A percentile compares a stretch with the other conserved stretches of the same genome.
Conservation (phyloP, 2,888 invertebrate species). For the Pristionchus arcanus region DNA sequence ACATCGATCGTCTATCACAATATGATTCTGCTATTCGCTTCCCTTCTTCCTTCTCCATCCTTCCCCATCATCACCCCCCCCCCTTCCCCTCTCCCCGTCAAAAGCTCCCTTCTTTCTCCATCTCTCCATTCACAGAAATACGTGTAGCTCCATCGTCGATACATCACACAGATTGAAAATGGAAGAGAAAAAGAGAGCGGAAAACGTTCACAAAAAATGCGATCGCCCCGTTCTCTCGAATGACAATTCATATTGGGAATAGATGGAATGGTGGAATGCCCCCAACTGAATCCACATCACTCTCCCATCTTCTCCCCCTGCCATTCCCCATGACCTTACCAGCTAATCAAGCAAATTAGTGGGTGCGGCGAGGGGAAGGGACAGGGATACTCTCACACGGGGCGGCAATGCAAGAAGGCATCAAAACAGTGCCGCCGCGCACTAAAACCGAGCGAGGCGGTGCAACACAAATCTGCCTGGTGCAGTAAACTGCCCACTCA, state of each 20-base stretch:
- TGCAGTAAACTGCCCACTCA: constrained; percentile 12
- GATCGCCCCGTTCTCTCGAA: neutral
- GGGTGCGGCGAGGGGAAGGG: neutral
- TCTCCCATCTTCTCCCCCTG: neutral
- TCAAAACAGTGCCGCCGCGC: constrained; percentile 17
- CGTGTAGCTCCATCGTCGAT: neutral
- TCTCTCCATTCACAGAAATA: constrained; percentile 45
- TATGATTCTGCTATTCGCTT: neutral
- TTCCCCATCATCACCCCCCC: constrained; percentile 11
- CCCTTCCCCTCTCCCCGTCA: constrained; percentile 29
- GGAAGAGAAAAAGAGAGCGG: constrained; percentile 35
- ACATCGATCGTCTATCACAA: constrained; percentile 39
- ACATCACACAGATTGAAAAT: constrained; percentile 31
- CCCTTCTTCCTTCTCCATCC: constrained; percentile 20
- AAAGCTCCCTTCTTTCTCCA: constrained; percentile 30
- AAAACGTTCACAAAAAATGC: neutral
- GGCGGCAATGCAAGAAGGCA: constrained; percentile 3
- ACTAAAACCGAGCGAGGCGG: constrained; percentile 6
- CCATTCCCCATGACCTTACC: neutral
- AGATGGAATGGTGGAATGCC: neutral
- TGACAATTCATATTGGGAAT: neutral
- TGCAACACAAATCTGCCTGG: neutral
- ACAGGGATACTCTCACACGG: constrained; percentile 22
- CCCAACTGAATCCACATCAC: constrained; percentile 18
- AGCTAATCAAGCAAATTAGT: constrained; percentile 44